Evolutionary conservation across 2,113 vertebrate species (phyloP), one percentile per base, ranked within the genome.

Genomic region (Pionites leucogaster): DNA sequence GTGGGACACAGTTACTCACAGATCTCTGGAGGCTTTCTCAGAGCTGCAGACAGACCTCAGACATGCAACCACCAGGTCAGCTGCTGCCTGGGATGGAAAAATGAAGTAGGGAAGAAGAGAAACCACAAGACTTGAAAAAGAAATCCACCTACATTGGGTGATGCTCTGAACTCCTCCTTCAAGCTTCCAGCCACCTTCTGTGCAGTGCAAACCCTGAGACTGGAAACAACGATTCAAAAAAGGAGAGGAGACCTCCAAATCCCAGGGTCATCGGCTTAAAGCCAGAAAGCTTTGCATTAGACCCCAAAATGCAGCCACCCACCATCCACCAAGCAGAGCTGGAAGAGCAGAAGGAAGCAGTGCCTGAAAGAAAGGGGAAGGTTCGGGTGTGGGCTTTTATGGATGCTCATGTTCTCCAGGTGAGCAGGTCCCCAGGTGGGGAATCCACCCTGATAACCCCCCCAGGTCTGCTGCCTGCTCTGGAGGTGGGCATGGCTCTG

Each of bases 351-450:
- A 37, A 46, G 5, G 6, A 33, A 64, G 4, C 62, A 71, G 23
- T 79, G 20, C 12, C 52, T 7, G 14, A 17, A 81, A 2, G 5
- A 8, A 31, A 3, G 0, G 0, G 1, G 37, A 64, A 1, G 1
- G 4, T 10, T 5, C 12, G 69, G 59, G 10, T 77, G 63, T 47
- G 53, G 28, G 28, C 13, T 80, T 90, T 92, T 86, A 63, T 68
- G 24, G 33, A 24, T 49, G 35, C 6, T 1, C 31, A 41, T 46
- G 22, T 62, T 31, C 9, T 29, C 42, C 1, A 2, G 23, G 17
- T 60, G 19, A 65, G n/a, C 0, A 0, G 9, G 24, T 28, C 3
- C 27, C 22, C 50, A 63, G 50, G 44, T 63, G 41, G 15, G 27
- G 68, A 27, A 59, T 25, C 16, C 1, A 0, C 39, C 4, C 15